phyloP scores from a whole-genome alignment of 1,140 invertebrate species.

The Brachionus koreanus region DNA sequence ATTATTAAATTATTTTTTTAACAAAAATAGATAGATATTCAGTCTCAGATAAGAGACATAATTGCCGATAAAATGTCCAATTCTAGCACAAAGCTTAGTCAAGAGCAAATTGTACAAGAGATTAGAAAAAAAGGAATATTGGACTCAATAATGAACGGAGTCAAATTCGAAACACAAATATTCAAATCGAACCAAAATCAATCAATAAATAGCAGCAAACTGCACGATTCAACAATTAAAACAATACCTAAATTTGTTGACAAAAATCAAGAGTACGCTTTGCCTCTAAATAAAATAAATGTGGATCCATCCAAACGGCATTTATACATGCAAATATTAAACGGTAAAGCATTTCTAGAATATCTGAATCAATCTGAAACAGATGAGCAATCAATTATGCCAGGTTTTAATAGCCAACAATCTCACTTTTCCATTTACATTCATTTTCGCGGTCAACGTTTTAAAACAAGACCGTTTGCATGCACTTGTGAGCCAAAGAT shows the following conservation, averaged over 20 bases:
- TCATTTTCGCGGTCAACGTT: constrained; percentile 55
- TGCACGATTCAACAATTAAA: background rate
- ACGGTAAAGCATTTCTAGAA: constrained; percentile 38
- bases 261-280: background rate
- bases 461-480: constrained; percentile 53
- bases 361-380: constrained; percentile 35
- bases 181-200: constrained; percentile 17
- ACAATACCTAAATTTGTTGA: background rate
- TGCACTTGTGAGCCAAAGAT: constrained; percentile 57
- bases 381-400: background rate
- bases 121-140: constrained; percentile 11
- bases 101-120: background rate
- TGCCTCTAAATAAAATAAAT: constrained; percentile 20
- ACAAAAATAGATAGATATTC: background rate
- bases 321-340: constrained; percentile 9
- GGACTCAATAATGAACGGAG: constrained; percentile 18
- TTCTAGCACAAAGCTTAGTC: background rate
- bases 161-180: constrained; percentile 38
- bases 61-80: background rate
- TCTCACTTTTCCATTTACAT: constrained; percentile 54
- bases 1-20: background rate
- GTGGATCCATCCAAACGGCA: constrained; percentile 27
- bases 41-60: constrained; percentile 27
- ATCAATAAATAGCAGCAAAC: background rate
- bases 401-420: constrained; percentile 5